Base-by-base conservation (phyloP, 2,797 vertebrate species). In the Echeneis naucrates region DNA sequence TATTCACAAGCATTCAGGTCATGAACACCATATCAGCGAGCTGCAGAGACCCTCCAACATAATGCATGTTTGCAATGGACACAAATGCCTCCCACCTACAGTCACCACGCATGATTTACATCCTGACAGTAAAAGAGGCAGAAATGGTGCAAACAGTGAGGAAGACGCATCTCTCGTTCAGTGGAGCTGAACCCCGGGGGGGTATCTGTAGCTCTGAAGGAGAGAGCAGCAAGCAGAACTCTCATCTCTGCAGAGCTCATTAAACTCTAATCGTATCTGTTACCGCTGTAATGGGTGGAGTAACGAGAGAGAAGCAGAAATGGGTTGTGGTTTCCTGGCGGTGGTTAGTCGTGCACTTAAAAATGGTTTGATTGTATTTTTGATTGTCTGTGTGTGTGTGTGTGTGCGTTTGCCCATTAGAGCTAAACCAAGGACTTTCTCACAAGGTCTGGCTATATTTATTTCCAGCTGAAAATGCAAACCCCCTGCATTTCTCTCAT, bases 211-310 rank as follows among this genome's bases (percentile, higher is more conserved):
- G 64, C 83, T 80, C 79, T 69, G 74, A 77, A 81, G 75, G 62
- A 50, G 64, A 45, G 44, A 83, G 74, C 77, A 45, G 77, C 57
- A 0, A 71, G 72, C 78, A 72, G 50, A 84, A 79, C 76, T 60
- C 81, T 83, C 85, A 82, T 91, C 86, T 92, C 87, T 72, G 86
- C 87, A 90, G 86, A 89, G 87, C 88, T 93, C 91, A 91, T 92
- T 93, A 93, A 87, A 87, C 72, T 60, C 73, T 91, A 89, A 91
- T 90, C 85, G 68, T 76, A 82, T 86, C 80, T 81, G 86, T 85
- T 90, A 82, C 78, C 19, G 55, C 82, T 57, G 76, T 81, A 85
- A 90, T 80, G 74, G 75, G 73, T 33, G 27, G 77, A 82, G 83
- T 74, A 77, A 87, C 80, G 76, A 52, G 58, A 87, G 48, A 85